Percentiles rank a stretch among this genome's conserved stretches.
phyloP scores from a whole-genome alignment of 2,797 vertebrate genomes.

The Heliangelus exortis region DNA sequence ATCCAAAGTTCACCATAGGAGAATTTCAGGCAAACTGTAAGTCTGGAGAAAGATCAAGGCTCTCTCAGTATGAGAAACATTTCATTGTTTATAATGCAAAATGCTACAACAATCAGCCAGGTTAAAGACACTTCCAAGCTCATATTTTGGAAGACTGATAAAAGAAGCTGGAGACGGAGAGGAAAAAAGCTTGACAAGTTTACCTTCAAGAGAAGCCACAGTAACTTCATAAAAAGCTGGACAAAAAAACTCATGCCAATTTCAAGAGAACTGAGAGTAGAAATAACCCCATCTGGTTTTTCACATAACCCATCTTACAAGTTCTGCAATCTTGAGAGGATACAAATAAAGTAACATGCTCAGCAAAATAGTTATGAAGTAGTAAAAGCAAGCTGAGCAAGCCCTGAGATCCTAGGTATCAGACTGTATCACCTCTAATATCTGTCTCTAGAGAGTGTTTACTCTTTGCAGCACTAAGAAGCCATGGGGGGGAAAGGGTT shows the following conservation, averaged over 20 bases:
- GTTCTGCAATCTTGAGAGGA: not conserved
- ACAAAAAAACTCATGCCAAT: not conserved
- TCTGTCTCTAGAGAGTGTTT: not conserved
- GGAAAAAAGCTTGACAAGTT: not conserved
- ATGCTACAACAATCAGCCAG: not conserved
- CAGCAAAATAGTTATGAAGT: not conserved
- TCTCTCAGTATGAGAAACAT: not conserved
- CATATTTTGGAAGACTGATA: not conserved
- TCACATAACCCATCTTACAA: not conserved
- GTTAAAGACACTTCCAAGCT: not conserved
- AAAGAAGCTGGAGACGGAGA: not conserved
- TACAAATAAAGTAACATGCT: not conserved
- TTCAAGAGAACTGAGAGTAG: not conserved
- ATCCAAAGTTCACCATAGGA: not conserved
- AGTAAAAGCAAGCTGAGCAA: conserved; percentile 10
- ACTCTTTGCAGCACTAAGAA: not conserved
- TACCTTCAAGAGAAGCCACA: not conserved
- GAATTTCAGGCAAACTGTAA: not conserved
- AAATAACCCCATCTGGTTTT: not conserved
- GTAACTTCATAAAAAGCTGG: not conserved
- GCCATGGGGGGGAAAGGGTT: not conserved
- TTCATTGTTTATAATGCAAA: not conserved
- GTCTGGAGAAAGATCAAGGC: not conserved
- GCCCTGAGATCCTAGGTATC: not conserved
- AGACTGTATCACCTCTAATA: not conserved